Percentiles rank a stretch among this genome's conserved stretches.
Conservation (phyloP, 2,888 invertebrate species). For the Theodoxus fluviatilis region DNA sequence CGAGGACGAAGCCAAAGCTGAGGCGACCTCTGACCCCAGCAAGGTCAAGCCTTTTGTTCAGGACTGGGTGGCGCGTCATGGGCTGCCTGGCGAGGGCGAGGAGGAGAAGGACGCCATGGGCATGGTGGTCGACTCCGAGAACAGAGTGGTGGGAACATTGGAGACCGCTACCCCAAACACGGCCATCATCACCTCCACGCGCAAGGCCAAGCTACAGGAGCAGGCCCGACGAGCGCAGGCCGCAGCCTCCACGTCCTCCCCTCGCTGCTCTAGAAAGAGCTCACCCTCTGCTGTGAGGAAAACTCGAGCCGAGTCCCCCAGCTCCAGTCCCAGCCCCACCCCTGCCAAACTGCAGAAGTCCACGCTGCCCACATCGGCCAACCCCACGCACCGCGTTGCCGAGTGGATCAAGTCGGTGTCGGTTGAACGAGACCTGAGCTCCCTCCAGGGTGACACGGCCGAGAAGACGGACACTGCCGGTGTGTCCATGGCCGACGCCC, state of each 20-base stretch:
- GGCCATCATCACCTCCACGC: too few species aligned
- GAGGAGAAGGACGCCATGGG: conserved; percentile 30
- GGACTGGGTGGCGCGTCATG: conserved; percentile 62
- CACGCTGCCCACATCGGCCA: conserved; percentile 43
- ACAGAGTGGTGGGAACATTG: conserved; percentile 37
- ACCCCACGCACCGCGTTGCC: conserved; percentile 55
- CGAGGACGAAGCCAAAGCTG: conserved; percentile 33
- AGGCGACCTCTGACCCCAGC: conserved; percentile 31
- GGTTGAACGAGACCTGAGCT: conserved; percentile 33
- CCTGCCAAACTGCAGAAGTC: conserved; percentile 41
- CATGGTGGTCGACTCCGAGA: conserved; percentile 36
- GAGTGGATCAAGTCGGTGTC: conserved; percentile 62
- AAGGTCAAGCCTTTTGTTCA: conserved; percentile 56
- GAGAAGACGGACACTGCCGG: conserved; percentile 5
- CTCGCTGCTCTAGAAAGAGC: conserved; percentile 48
- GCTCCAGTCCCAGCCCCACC: conserved; percentile 24
- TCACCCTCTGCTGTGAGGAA: conserved; percentile 46
- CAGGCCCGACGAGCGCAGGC: too few species aligned
- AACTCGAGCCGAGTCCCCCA: conserved; percentile 25
- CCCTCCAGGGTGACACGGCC: conserved; percentile 3
- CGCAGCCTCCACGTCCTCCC: conserved; percentile 39
- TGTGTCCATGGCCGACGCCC: conserved; percentile 36
- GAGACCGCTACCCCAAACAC: too few species aligned
- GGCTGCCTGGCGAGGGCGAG: conserved; percentile 32
- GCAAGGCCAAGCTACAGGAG: too few species aligned